Evolutionary conservation across 2,113 vertebrate genomes (phyloP), one percentile per base, ranked within the genome.

Genomic region (Pachypanchax playfairii): DNA sequence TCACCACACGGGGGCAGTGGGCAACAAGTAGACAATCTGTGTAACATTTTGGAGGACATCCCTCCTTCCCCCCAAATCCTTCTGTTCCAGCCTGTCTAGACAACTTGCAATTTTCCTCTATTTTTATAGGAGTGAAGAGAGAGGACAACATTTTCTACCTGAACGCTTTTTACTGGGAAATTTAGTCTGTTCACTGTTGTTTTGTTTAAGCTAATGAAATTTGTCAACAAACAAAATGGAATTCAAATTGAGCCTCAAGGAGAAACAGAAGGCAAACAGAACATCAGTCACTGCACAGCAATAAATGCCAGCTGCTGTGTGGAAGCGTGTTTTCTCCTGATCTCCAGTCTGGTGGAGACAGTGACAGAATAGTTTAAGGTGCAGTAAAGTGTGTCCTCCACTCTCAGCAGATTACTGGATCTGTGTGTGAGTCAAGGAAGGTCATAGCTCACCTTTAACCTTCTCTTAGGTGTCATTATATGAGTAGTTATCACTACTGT

Each of bases 1-100:
- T 39, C 0, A 22, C 73, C 88, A 83, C 79, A 39, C 0, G 82
- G 22, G 70, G 84, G 80, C 80, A 83, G 70, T 85, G 65, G 79
- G 70, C 55, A 38, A 72, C 65, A 75, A 22, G 11, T 21, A 33
- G 8, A 62, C 44, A 18, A 5, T 8, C 21, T 0, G 4, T 15
- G 36, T 60, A 57, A 25, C 2, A 1, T n/a, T 60, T 39, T n/a
- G 7, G 50, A 81, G 75, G 67, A 73, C 72, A 70, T 57, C 56
- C 22, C 51, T 39, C 25, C 46, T 47, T 20, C 14, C 39, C 47
- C 57, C 67, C 41, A 55, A 71, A 83, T 5, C 39, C 44, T 50
- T 65, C 33, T 61, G 71, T 73, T 75, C 67, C 47, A 1, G 41
- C 20, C 60, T 68, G 77, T 84, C 76, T 76, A 80, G 83, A 88